A percentile compares a stretch with the other conserved stretches of the same genome.
phyloP scores from a whole-genome alignment of 2,797 vertebrate genomes.

The Tragopan temminckii region DNA sequence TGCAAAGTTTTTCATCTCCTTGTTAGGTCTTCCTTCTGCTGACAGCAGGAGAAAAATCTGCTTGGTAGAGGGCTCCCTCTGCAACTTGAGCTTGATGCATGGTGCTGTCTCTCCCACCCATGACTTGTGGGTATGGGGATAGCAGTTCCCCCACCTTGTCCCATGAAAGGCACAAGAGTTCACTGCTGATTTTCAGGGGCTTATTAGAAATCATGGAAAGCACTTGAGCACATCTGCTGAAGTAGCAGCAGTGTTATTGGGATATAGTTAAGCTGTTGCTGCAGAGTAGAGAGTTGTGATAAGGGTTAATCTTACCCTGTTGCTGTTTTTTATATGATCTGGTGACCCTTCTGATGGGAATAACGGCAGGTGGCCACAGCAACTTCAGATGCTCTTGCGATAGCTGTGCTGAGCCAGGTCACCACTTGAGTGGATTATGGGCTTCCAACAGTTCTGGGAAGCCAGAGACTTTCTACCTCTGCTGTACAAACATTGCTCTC shows the following conservation, averaged over 20 bases:
- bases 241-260: not conserved
- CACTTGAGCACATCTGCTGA: not conserved
- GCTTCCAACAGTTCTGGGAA: conserved; percentile 31
- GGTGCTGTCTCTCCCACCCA: not conserved
- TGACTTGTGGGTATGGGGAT: not conserved
- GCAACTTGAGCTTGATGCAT: not conserved
- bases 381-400: not conserved
- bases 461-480: not conserved
- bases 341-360: conserved; percentile 22
- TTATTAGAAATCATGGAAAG: not conserved
- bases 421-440: conserved; percentile 29
- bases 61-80: not conserved
- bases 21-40: not conserved
- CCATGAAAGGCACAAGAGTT: not conserved
- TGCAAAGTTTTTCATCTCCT: not conserved
- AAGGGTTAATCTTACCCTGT: conserved; percentile 19
- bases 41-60: not conserved
- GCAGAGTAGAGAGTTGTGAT: not conserved
- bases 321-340: not conserved
- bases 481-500: not conserved
- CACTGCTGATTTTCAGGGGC: not conserved
- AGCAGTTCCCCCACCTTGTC: not conserved
- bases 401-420: conserved; percentile 32
- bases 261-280: conserved; percentile 10
- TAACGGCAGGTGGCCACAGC: not conserved